Evolutionary conservation across 2,888 invertebrate genomes (phyloP), one percentile per base, ranked within the genome.

Genomic region (Allygus modestus): DNA sequence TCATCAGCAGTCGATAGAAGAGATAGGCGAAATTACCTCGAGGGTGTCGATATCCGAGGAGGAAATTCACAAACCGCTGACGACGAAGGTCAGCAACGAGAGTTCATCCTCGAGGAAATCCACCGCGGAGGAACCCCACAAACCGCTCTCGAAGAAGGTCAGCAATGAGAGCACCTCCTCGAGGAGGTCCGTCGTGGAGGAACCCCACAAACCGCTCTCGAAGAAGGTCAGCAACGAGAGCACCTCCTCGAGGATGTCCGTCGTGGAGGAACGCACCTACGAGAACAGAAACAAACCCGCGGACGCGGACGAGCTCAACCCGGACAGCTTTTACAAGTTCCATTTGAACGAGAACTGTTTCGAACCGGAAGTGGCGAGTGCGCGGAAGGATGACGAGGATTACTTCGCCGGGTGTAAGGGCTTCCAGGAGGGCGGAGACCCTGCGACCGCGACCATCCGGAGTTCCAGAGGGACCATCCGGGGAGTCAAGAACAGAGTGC

Each of bases 391-490:
- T 41, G 93, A 94, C 88, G 89, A 89, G 82, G 91, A 91, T 85
- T 94, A 93, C 87, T 97, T 97, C 89, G 97, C 96, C 12, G 96
- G 97, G 12, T 94, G 94, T 87, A 95, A 94, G 92, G 96, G 96
- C 91, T 89, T 89, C 58, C 90, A 92, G 84, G 92, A 94, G 87
- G 93, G 93, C 86, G n/a, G n/a, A n/a, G 91, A 89, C 85, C 93
- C 93, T 61, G 92, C 93, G 85, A 93, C 94, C 58, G 94, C 96
- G 82, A 96, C 97, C 83, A 98, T 98, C 89, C 93, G 96, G 87
- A 98, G 98, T 91, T 95, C 96, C 83, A 97, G 96, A 90, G 98
- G 98, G 75, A 98, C 98, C 15, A 96, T 98, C 87, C 94, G 98
- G 73, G 98, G 98, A 85, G 97, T 98, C 86, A 97, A 97, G 92